Base-by-base conservation (phyloP, 1,140 invertebrate genomes). In the Heliconius himera region DNA sequence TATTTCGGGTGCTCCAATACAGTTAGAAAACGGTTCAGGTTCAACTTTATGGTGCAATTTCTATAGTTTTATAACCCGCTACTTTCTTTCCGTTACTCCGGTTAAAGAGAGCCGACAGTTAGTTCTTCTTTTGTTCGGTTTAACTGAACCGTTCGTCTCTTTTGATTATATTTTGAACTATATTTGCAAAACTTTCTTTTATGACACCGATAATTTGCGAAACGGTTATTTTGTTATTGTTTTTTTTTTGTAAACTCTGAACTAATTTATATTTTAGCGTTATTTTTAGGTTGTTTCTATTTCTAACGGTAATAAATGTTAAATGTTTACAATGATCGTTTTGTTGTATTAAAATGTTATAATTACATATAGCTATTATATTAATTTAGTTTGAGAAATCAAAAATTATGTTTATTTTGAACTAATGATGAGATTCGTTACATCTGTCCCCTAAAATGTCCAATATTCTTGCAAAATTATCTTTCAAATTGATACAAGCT, bases 41-140 rank as follows among this genome's bases (percentile, higher is more conserved):
- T 26, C 26, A 83, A 71, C 77, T 89, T 91, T 91, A 89, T 87
- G 83, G 82, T 84, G 81, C 85, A 89, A 87, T 79, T 88, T 87
- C 29, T 82, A 89, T 81, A 85, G 79, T 86, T 91, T 89, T 92
- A 92, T 92, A 89, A 90, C 89, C 83, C 72, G 86, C 90, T 93
- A 91, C 89, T 92, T 92, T 93, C 91, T 92, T 91, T 88, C 91
- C 89, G 90, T 91, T 91, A 91, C 81, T 79, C 84, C 77, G 90
- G 81, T 90, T 91, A 86, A 82, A 83, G 74, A 86, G 88, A 78
- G 81, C 90, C 90, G 91, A 85, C 88, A 84, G 82, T 81, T 81
- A 83, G 33, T 70, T 81, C 73, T 6, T 83, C 78, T 72, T 82
- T 84, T 83, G 78, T 82, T 82, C 20, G 41, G 54, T 71, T 66